Percentiles rank a stretch among this genome's conserved stretches.
phyloP scores from a whole-genome alignment of 2,888 invertebrate genomes.

The Nomada goodeniana region DNA sequence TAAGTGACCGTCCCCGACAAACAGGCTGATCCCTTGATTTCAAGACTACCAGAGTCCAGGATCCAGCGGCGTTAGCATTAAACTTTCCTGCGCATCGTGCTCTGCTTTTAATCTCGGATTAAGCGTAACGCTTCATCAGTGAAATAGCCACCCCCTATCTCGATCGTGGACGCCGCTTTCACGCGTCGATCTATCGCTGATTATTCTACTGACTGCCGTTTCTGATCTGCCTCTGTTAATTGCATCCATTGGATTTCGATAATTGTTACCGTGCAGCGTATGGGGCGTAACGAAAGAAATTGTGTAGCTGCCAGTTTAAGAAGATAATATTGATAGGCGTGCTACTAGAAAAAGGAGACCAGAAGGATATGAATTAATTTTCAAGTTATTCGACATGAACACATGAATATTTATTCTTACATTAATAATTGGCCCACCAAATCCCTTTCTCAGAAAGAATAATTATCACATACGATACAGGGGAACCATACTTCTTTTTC shows the following conservation, averaged over 20 bases:
- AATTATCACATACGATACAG: not conserved
- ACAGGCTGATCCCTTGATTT: slow-evolving; percentile 71
- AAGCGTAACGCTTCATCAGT: slow-evolving; percentile 52
- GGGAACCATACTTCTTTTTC: not conserved
- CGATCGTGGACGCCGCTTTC: not conserved
- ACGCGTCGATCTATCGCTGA: slow-evolving; percentile 12
- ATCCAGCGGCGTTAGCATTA: slow-evolving; percentile 56
- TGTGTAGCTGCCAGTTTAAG: not conserved
- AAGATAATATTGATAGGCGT: not conserved
- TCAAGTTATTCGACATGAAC: too few species aligned
- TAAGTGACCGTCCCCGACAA: slow-evolving; percentile 79
- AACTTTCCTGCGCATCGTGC: slow-evolving; percentile 57
- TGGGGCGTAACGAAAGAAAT: not conserved
- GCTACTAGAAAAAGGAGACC: too few species aligned
- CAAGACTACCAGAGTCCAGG: slow-evolving; percentile 58
- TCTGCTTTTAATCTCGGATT: slow-evolving; percentile 58
- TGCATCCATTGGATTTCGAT: not conserved
- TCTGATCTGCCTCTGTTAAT: not conserved
- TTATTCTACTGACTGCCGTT: not conserved
- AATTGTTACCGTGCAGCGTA: not conserved
- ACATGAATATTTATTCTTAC: too few species aligned
- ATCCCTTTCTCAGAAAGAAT: too few species aligned
- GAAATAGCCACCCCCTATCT: slow-evolving; percentile 18
- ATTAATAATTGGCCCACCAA: too few species aligned
- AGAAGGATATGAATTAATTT: too few species aligned